phyloP scores from a whole-genome alignment of 2,113 vertebrate genomes.

The Trichechus manatus region DNA sequence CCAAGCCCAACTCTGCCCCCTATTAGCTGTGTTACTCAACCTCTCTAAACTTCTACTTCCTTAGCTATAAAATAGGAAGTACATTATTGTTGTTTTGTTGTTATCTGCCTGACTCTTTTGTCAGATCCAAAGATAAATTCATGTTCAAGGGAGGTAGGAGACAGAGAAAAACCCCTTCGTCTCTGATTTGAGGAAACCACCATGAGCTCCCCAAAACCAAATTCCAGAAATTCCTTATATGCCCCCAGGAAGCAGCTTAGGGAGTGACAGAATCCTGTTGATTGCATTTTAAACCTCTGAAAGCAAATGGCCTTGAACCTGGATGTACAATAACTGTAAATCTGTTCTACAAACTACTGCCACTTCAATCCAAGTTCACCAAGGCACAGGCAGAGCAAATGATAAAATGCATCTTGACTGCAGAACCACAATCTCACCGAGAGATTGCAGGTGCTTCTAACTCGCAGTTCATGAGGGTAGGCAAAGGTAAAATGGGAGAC shows the following conservation, averaged over 20 bases:
- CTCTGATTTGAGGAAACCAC: neutral
- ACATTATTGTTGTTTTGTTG: neutral
- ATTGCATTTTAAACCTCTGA: neutral
- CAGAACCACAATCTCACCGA: neutral
- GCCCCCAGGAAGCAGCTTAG: neutral
- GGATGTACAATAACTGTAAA: fast-evolving
- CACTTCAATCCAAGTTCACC: neutral
- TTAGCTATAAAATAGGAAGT: neutral
- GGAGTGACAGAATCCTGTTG: neutral
- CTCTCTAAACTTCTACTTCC: neutral
- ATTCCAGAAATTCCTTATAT: neutral
- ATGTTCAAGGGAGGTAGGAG: neutral
- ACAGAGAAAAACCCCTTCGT: neutral
- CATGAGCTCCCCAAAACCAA: neutral
- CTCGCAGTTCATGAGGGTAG: neutral
- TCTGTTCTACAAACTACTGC: neutral
- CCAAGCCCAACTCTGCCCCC: neutral
- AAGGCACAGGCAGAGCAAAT: neutral
- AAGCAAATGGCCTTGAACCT: neutral
- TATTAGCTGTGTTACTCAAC: neutral
- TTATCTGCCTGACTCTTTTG: neutral
- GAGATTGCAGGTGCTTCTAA: neutral
- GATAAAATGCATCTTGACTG: neutral
- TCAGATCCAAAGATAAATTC: neutral
- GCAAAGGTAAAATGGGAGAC: neutral